Evolutionary conservation across 2,113 vertebrate species (phyloP).

Genomic region (Chiloscyllium plagiosum): DNA sequence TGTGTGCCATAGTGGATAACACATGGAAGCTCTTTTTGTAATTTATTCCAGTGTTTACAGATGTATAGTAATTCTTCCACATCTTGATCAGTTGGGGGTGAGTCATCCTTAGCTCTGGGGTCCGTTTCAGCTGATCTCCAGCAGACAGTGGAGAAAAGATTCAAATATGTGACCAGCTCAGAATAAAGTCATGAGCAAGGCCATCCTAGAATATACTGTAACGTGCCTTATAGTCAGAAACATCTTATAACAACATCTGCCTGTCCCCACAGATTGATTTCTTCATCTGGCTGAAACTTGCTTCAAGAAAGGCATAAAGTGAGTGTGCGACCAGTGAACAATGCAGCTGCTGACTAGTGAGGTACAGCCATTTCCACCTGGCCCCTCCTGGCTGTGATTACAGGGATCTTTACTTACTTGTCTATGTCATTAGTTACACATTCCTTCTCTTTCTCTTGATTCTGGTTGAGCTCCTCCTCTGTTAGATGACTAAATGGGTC

Average conservation of each 20-base stretch:
- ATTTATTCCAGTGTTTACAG: background rate
- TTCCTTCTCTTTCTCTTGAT: constrained; percentile 47
- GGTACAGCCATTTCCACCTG: background rate
- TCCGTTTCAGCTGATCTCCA: background rate
- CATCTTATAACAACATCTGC: background rate
- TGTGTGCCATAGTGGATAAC: background rate
- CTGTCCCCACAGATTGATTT: background rate
- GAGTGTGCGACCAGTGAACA: background rate
- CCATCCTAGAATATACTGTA: background rate
- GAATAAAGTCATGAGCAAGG: background rate
- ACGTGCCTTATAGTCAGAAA: background rate
- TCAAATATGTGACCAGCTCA: background rate
- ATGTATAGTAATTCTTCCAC: background rate
- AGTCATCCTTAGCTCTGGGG: background rate
- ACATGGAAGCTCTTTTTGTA: background rate
- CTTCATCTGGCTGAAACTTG: background rate
- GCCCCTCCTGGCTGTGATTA: background rate
- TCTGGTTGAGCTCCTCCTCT: constrained; percentile 43
- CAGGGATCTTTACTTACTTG: constrained; percentile 50
- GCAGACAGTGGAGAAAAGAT: background rate
- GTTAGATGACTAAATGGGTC: constrained; percentile 59
- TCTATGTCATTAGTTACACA: constrained; percentile 51
- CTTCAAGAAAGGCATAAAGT: background rate
- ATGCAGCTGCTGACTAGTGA: background rate
- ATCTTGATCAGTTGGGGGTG: background rate